Evolutionary conservation across 2,797 vertebrate species (phyloP).

Genomic region (Denticeps clupeoides): DNA sequence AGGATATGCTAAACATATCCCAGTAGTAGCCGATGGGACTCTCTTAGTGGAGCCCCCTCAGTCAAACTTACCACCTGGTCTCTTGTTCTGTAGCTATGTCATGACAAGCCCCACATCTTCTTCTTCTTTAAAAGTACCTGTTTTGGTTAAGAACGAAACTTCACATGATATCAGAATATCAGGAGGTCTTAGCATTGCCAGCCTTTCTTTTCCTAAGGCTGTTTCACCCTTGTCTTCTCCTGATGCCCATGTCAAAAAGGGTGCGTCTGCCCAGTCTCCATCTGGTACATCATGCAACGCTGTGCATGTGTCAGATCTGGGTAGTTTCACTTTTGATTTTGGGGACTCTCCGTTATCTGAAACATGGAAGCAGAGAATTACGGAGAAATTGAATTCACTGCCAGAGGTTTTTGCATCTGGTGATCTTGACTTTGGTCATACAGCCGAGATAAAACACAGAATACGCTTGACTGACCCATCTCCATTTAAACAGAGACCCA

Average conservation of each 20-base stretch:
- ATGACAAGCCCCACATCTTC: background rate
- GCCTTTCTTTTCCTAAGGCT: background rate
- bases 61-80: too few species aligned
- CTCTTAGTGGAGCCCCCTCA: too few species aligned
- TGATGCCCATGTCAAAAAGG: background rate
- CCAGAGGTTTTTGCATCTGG: too few species aligned
- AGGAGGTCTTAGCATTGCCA: too few species aligned
- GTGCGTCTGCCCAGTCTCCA: background rate
- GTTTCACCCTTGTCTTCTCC: constrained; percentile 1
- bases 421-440: too few species aligned
- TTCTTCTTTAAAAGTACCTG: background rate
- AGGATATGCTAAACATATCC: too few species aligned
- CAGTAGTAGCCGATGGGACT: too few species aligned
- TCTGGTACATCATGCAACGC: background rate
- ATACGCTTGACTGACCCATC: too few species aligned
- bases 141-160: constrained; percentile 1
- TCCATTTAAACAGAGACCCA: too few species aligned
- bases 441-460: too few species aligned
- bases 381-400: constrained; percentile 21
- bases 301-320: background rate
- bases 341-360: constrained; percentile 4
- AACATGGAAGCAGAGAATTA: constrained; percentile 10
- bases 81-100: too few species aligned
- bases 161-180: background rate
- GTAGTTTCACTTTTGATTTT: constrained; percentile 4